These are phyloP conservation scores for Lanius ludovicianus DNA, from an alignment of 2,113 vertebrate genomes.

Conservation along the genomic window DNA sequence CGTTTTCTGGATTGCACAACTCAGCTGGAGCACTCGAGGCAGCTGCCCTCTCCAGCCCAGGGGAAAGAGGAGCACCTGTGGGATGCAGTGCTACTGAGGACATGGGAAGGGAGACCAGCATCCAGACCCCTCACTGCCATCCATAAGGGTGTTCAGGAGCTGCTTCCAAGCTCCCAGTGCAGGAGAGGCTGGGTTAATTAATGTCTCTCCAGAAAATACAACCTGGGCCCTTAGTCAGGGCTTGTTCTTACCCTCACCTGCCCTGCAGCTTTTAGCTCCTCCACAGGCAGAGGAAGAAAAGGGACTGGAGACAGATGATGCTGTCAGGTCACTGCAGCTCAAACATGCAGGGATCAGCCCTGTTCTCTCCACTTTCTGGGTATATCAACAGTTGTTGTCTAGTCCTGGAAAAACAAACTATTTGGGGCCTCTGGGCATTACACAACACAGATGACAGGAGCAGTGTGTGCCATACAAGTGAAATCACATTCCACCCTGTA, in stretches of 20 bases:
- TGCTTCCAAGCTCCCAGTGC: background rate
- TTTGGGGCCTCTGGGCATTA: background rate
- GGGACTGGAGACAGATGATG: background rate
- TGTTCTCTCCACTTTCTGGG: background rate
- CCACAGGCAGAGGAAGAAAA: background rate
- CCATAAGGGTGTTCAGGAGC: background rate
- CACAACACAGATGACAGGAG: background rate
- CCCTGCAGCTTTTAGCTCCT: background rate
- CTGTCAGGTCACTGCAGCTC: background rate
- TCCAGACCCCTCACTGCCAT: background rate
- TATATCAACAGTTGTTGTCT: background rate
- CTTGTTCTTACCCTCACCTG: background rate
- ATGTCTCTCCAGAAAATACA: background rate
- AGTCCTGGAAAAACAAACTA: background rate
- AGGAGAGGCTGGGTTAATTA: background rate
- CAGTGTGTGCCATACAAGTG: background rate
- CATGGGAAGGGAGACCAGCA: background rate
- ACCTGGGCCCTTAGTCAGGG: background rate
- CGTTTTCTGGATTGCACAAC: background rate
- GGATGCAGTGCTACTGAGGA: background rate
- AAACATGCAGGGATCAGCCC: background rate
- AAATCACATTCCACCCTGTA: background rate
- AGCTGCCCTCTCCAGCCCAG: accelerated
- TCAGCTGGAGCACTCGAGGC: accelerated
- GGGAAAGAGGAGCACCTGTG: accelerated